A percentile compares a stretch with the other conserved stretches of the same genome.
Evolutionary conservation across 2,113 vertebrate genomes (phyloP).

Genomic region (Odontesthes bonariensis): DNA sequence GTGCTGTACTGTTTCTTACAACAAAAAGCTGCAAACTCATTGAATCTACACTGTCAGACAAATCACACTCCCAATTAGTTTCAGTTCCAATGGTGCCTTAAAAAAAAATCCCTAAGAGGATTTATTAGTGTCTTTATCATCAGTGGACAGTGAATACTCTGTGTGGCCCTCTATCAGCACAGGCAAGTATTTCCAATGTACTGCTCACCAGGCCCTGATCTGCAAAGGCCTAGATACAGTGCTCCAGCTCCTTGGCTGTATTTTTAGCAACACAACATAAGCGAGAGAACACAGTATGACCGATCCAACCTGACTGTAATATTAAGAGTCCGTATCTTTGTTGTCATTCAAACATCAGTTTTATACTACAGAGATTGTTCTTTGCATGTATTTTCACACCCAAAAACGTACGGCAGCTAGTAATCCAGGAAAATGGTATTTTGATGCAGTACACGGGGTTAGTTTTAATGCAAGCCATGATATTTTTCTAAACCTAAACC

Average conservation of each 20-base stretch:
- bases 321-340: slow-evolving; percentile 14
- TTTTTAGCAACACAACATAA: slow-evolving; percentile 72
- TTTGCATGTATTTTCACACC: background rate
- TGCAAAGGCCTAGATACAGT: slow-evolving; percentile 56
- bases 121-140: slow-evolving; percentile 15
- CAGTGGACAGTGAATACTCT: slow-evolving; percentile 22
- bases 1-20: slow-evolving; percentile 23
- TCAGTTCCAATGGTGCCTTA: background rate
- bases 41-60: slow-evolving; percentile 19
- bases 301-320: slow-evolving; percentile 36
- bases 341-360: slow-evolving; percentile 14
- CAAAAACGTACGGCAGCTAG: background rate
- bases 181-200: slow-evolving; percentile 47
- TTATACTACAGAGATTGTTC: background rate
- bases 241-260: slow-evolving; percentile 58
- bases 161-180: slow-evolving; percentile 41
- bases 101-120: slow-evolving; percentile 7
- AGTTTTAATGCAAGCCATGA: too few species aligned
- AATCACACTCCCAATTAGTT: slow-evolving; percentile 29
- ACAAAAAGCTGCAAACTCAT: slow-evolving; percentile 35
- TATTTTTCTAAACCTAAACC: too few species aligned
- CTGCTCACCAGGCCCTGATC: slow-evolving; percentile 28
- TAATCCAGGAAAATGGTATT: too few species aligned
- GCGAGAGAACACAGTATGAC: slow-evolving; percentile 45
- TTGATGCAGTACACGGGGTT: too few species aligned